These are phyloP conservation scores for Baryphthengus martii DNA, from an alignment of 2,113 vertebrate genomes.

Conservation along the genomic window DNA sequence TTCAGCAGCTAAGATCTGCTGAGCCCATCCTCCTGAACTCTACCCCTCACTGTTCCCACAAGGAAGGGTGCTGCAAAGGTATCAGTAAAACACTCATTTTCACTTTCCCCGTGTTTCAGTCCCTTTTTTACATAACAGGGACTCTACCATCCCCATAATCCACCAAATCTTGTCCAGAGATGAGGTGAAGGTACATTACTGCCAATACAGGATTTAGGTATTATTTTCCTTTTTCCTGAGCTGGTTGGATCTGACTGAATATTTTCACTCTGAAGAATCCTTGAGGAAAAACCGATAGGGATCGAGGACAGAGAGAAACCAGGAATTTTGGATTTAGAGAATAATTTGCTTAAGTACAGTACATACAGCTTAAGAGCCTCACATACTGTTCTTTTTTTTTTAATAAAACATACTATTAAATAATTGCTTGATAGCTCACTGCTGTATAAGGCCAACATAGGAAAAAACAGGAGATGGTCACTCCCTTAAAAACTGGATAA, in stretches of 20 bases:
- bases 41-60: background rate
- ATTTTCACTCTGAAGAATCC: background rate
- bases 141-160: background rate
- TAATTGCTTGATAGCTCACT: background rate
- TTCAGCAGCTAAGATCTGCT: background rate
- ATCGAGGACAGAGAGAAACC: background rate
- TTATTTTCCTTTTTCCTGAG: too few species aligned
- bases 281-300: background rate
- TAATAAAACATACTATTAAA: background rate
- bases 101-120: background rate
- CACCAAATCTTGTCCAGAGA: background rate
- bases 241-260: too few species aligned
- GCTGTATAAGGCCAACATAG: background rate
- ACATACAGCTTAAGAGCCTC: background rate
- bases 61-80: background rate
- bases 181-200: background rate
- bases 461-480: background rate
- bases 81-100: background rate
- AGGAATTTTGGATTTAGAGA: background rate
- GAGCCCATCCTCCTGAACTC: background rate
- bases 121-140: background rate
- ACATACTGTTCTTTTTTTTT: background rate
- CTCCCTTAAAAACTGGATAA: background rate
- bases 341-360: background rate
- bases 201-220: background rate